Evolutionary conservation across 2,113 vertebrate species (phyloP), one percentile per base, ranked within the genome.

Genomic region (Psettodes erumei): DNA sequence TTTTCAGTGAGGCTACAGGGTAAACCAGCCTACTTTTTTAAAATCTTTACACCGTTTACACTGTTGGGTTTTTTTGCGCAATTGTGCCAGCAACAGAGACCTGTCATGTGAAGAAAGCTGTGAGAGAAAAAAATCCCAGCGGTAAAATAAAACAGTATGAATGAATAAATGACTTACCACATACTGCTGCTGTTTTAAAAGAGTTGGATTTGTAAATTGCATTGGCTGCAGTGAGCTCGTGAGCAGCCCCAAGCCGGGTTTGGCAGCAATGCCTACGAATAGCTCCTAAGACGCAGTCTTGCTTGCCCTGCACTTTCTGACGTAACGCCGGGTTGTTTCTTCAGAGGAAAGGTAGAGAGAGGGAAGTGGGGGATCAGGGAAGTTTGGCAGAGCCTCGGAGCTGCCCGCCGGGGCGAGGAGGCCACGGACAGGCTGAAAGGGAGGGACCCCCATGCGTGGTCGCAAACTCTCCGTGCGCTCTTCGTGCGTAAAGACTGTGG

Each of bases 281-380:
- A 90, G 91, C 91, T 93, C 87, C 89, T 90, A 77, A 82, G 89
- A 88, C 78, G 83, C 86, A 78, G 86, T 90, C 87, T 91, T 93
- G 92, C 93, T 92, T 89, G 92, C 87, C 84, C 84, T 92, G 93
- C 93, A 93, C 83, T 91, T 93, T 93, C 90, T 95, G 94, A 95
- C 93, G 94, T 93, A 94, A 93, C 91, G 79, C 71, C 83, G 81
- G 80, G 50, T 88, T 72, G 75, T 90, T 90, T 92, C 88, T 93
- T 90, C 89, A 73, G 81, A 56, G 78, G 85, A 88, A 92, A 91
- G 89, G 90, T 92, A 74, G 85, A 88, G 89, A 84, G 91, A 85
- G 88, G 77, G 81, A 64, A 79, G 56, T 16, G 60, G 77, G 71
- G 84, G 87, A 76, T 66, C 45, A 12, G 59, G 71, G 42, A 68